Evolutionary conservation across 2,113 vertebrate genomes (phyloP).

Genomic region (Hemiscyllium ocellatum): DNA sequence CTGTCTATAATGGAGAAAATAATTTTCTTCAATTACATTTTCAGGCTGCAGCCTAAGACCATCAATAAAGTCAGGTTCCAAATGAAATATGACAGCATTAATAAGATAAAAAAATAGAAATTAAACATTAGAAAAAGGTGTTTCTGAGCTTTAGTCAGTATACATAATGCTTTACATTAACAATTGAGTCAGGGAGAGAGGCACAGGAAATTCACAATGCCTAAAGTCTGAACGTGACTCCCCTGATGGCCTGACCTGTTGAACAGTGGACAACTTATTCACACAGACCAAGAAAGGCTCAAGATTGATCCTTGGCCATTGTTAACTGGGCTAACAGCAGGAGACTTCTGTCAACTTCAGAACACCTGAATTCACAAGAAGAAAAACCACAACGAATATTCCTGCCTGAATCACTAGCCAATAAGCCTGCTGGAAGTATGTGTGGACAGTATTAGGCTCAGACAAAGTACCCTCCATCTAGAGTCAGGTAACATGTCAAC

Average conservation of each 20-base stretch:
- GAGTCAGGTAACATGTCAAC: neutral
- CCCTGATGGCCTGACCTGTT: neutral
- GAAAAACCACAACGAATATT: neutral
- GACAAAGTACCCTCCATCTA: neutral
- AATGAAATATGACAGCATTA: neutral
- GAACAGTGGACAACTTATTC: neutral
- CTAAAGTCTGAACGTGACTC: neutral
- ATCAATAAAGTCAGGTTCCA: neutral
- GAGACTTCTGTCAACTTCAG: neutral
- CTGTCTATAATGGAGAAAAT: constrained; percentile 57
- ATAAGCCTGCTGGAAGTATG: neutral
- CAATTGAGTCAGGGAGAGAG: neutral
- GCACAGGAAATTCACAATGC: neutral
- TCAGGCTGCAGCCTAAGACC: neutral
- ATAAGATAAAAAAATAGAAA: neutral
- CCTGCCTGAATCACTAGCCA: neutral
- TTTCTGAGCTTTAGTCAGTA: neutral
- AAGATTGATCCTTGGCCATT: neutral
- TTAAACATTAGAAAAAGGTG: too few species aligned
- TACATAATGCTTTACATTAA: neutral
- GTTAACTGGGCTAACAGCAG: neutral
- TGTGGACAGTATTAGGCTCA: too few species aligned
- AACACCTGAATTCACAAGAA: neutral
- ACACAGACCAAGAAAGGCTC: neutral
- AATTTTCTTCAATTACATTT: neutral